Evolutionary conservation across 2,888 invertebrate species (phyloP), one percentile per base, ranked within the genome.

Genomic region (Dicyrtomina minuta): DNA sequence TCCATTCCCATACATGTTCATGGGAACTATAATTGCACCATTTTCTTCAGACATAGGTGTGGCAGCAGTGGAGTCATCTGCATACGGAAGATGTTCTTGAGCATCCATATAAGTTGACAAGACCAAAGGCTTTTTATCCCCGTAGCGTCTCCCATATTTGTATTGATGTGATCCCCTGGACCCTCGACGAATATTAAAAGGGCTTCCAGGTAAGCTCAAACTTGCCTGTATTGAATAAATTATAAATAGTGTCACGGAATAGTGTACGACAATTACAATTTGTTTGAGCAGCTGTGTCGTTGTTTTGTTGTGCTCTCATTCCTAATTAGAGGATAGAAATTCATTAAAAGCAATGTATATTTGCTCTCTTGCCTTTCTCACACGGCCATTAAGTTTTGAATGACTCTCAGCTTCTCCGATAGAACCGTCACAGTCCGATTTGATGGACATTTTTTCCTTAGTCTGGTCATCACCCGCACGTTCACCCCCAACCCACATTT

Each of bases 31-130:
- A 83, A 95, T 93, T 81, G 93, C 93, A 81, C 94, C 94, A 83
- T 94, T 95, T 84, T 96, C 96, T 85, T 96, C 96, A 76, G 95
- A 96, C 91, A 96, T 94, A 67, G 97, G 97, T 73, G 96, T 97
- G 71, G 95, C 96, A 76, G 96, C 96, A 81, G 93, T 93, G 75
- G 96, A 96, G 84, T 96, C 97, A 83, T 97, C 97, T 70, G 96
- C 96, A 82, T 94, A 97, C 70, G 96, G 96, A 81, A 97, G 87
- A 83, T 95, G 94, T 85, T 94, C 93, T 80, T 84, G 80, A 51
- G 75, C 74, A 67, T 73, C 96, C 83, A 95, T 87, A 85, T 95
- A 95, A 78, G 95, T 95, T 80, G 93, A 94, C 78, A 95, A 87
- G 77, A 96, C 95, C 80, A 96, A 86, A 59, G 96, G 96, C 82